Conservation (phyloP, 2,797 vertebrate species). For the Adrianichthys oophorus region DNA sequence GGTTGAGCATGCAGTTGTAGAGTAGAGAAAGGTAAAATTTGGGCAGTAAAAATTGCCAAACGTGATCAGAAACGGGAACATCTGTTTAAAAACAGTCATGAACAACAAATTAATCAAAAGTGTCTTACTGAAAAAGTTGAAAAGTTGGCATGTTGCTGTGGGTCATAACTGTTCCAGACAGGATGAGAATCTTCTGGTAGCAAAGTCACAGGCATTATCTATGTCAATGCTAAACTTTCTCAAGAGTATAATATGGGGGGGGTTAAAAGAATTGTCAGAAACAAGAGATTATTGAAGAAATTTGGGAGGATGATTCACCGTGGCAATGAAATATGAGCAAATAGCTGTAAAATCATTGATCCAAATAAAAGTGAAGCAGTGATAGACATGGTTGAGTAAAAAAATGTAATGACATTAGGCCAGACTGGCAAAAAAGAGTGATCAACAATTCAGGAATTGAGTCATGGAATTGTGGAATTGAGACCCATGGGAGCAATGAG, state of each 20-base stretch:
- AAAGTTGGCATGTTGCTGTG: neutral
- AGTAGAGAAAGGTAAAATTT: neutral
- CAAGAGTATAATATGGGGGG: neutral
- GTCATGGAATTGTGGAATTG: no score
- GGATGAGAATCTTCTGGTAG: neutral
- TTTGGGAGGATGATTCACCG: neutral
- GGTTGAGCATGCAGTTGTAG: neutral
- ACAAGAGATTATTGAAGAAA: neutral
- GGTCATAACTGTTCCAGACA: neutral
- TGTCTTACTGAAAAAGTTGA: neutral
- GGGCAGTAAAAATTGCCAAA: neutral
- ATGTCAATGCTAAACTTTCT: neutral
- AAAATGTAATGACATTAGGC: no score
- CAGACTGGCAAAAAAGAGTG: no score
- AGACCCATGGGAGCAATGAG: no score
- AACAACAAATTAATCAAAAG: neutral
- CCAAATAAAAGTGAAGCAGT: neutral
- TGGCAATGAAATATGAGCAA: neutral
- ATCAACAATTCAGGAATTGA: no score
- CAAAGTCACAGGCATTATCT: neutral
- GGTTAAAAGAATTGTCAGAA: neutral
- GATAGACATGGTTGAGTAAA: neutral
- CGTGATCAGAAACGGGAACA: no score
- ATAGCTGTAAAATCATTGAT: neutral
- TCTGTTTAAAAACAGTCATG: neutral